A percentile compares a stretch with the other conserved stretches of the same genome.
These are phyloP conservation scores for Drosophila trichaetosa DNA, from an alignment of 2,888 invertebrate genomes.

Conservation along the genomic window DNA sequence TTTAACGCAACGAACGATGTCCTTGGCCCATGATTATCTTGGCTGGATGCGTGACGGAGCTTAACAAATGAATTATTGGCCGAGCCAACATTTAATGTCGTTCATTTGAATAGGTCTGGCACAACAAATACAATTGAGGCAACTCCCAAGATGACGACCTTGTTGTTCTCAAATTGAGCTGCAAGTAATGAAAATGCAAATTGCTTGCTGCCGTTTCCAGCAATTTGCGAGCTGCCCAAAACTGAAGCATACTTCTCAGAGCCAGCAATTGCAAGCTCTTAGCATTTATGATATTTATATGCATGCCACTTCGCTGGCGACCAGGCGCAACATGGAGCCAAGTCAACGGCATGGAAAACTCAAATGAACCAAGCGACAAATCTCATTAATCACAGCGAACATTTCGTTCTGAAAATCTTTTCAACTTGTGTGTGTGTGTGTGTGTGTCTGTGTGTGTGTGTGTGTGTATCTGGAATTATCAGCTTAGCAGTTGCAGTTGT, in stretches of 20 bases:
- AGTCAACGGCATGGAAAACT: constrained; percentile 74
- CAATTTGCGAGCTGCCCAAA: constrained; percentile 16
- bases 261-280: constrained; percentile 53
- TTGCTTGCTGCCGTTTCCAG: constrained; percentile 27
- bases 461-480: constrained; percentile 62
- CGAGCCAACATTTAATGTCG: constrained; percentile 69
- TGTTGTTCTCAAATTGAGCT: constrained; percentile 64
- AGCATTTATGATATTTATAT: constrained; percentile 70
- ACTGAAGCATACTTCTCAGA: constrained; percentile 45
- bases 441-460: constrained; percentile 6
- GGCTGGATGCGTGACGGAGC: constrained; percentile 33
- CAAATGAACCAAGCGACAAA: constrained; percentile 79
- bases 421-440: background rate
- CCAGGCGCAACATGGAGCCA: constrained; percentile 28
- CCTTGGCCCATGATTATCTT: constrained; percentile 50
- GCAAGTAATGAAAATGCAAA: constrained; percentile 76
- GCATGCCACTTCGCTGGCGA: constrained; percentile 32
- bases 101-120: constrained; percentile 45
- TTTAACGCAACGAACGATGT: constrained; percentile 12
- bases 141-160: constrained; percentile 14
- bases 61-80: constrained; percentile 75
- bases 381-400: constrained; percentile 79
- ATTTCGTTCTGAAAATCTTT: constrained; percentile 49
- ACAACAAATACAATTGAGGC: background rate
- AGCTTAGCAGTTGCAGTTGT: constrained; percentile 69